Conservation (phyloP, 2,797 vertebrate species). For the Merluccius polli region DNA sequence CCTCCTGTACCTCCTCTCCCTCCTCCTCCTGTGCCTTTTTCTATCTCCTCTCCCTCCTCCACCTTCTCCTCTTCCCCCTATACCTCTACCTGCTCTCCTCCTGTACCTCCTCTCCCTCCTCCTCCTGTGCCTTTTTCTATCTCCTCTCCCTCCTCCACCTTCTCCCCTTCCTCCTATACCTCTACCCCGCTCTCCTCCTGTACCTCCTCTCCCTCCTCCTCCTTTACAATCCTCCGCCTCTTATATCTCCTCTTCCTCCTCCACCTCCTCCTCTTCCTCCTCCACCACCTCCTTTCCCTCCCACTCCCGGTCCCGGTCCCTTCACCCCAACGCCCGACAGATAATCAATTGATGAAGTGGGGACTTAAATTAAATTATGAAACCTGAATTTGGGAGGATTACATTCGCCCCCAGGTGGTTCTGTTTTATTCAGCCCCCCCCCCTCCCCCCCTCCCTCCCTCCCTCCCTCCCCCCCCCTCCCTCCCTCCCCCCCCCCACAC, state of each 20-base stretch:
- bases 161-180: not conserved
- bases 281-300: not conserved
- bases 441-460: not conserved
- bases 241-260: not conserved
- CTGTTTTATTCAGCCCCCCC: constrained; percentile 32
- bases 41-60: not conserved
- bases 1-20: too few species aligned
- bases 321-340: constrained; percentile 50
- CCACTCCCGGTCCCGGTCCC: constrained; percentile 31
- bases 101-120: too few species aligned
- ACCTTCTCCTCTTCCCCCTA: not conserved
- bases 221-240: too few species aligned
- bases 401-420: constrained; percentile 28
- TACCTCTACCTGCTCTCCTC: too few species aligned
- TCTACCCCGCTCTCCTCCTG: too few species aligned
- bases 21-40: too few species aligned
- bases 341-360: constrained; percentile 64
- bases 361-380: constrained; percentile 45
- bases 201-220: too few species aligned
- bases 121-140: too few species aligned
- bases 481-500: too few species aligned
- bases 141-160: not conserved
- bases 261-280: not conserved
- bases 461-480: constrained; percentile 2
- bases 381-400: constrained; percentile 47